Evolutionary conservation across 2,888 invertebrate genomes (phyloP).

Genomic region (Volucella inanis): DNA sequence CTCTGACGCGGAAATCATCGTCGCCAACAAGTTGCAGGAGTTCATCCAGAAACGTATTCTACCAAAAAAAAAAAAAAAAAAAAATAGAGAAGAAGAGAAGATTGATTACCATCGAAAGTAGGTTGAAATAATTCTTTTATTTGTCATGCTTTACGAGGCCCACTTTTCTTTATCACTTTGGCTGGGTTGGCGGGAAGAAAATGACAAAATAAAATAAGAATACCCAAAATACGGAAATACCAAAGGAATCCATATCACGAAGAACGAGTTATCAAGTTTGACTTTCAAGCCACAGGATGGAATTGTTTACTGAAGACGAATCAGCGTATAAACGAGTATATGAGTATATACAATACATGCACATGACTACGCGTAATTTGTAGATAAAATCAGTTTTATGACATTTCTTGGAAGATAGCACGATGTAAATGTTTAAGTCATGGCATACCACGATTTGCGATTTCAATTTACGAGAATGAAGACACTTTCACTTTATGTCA

Average conservation of each 20-base stretch:
- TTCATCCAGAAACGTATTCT: constrained; percentile 82
- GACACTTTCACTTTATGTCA: no score
- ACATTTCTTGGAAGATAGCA: no score
- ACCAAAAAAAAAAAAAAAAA: constrained; percentile 61
- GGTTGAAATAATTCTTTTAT: constrained; percentile 12
- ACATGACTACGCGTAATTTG: no score
- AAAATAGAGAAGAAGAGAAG: constrained; percentile 37
- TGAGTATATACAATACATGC: no score
- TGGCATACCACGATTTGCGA: no score
- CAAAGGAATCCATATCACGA: constrained; percentile 64
- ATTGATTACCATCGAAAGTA: constrained; percentile 63
- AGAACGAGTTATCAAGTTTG: constrained; percentile 55
- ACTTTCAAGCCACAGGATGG: constrained; percentile 24
- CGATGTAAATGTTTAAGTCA: no score
- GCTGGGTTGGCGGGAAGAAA: neutral
- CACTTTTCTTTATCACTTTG: neutral
- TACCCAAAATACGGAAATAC: constrained; percentile 51
- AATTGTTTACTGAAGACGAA: constrained; percentile 52
- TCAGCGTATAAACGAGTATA: constrained; percentile 38
- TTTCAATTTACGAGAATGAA: no score
- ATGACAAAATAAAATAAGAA: constrained; percentile 59
- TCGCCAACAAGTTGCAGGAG: constrained; percentile 82
- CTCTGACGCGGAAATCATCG: constrained; percentile 83
- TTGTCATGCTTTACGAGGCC: constrained; percentile 19
- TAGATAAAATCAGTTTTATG: no score